These are phyloP conservation scores for Botia almorhae DNA, from an alignment of 2,797 vertebrate genomes.

Conservation along the genomic window DNA sequence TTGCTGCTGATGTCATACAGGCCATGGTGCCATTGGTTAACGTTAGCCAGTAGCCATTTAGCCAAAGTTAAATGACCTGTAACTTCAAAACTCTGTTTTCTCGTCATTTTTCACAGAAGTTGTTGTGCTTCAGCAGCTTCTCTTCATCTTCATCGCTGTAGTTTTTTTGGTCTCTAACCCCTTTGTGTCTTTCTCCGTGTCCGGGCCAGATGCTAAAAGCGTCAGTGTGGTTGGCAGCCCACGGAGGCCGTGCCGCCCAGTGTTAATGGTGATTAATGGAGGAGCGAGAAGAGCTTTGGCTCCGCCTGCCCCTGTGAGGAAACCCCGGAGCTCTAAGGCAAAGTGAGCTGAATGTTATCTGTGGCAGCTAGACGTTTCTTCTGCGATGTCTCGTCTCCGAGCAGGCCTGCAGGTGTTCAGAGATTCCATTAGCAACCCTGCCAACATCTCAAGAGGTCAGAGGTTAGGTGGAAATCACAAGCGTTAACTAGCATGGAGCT, in stretches of 20 bases:
- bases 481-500: not conserved
- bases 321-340: conserved; percentile 45
- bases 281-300: conserved; percentile 69
- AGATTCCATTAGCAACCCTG: conserved; percentile 11
- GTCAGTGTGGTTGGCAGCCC: conserved; percentile 34
- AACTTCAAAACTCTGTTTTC: not conserved
- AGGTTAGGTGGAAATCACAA: not conserved
- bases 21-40: too few relatives aligned
- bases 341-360: conserved; percentile 46
- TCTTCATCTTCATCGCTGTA: not conserved
- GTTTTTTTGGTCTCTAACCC: conserved; percentile 16
- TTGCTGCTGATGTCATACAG: too few relatives aligned
- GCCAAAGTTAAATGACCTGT: not conserved
- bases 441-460: conserved; percentile 32
- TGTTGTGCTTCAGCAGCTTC: not conserved
- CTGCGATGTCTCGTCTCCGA: not conserved
- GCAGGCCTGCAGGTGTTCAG: conserved; percentile 22
- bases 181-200: conserved; percentile 24
- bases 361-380: conserved; percentile 17
- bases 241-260: conserved; percentile 35
- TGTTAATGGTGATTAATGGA: conserved; percentile 79
- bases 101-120: conserved; percentile 10
- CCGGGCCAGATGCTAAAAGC: conserved; percentile 54
- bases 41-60: not conserved
- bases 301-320: conserved; percentile 63